Percentiles rank a stretch among this genome's conserved stretches.
Evolutionary conservation across 2,888 invertebrate species (phyloP).

Genomic region (Tortricodes alternella): DNA sequence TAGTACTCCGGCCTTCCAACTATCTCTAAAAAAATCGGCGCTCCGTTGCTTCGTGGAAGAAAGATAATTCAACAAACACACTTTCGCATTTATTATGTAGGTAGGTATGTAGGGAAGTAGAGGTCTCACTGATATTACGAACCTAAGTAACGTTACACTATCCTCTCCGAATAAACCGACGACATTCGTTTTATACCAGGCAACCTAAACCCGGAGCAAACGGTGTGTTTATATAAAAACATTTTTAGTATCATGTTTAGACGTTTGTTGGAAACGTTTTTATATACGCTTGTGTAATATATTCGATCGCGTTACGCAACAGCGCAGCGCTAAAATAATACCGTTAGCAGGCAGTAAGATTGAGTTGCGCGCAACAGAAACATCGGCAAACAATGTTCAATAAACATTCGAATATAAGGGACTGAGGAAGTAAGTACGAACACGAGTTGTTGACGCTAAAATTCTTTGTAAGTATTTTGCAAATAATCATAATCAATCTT

Average conservation of each 20-base stretch:
- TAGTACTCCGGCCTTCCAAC: no score
- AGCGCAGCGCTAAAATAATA: conserved; percentile 1
- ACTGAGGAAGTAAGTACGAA: not conserved
- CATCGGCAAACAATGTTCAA: not conserved
- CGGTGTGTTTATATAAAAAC: conserved; percentile 4
- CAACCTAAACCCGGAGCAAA: not conserved
- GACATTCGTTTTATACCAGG: not conserved
- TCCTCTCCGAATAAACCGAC: not conserved
- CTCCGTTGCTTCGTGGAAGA: no score
- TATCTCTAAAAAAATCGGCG: no score
- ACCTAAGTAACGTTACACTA: not conserved
- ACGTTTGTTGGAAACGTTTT: not conserved
- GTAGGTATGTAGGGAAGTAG: no score
- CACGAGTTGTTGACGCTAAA: not conserved
- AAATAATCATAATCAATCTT: no score
- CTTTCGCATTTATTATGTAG: no score
- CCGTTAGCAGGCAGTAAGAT: not conserved
- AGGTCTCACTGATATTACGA: not conserved
- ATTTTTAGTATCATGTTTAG: conserved; percentile 7
- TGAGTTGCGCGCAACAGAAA: not conserved
- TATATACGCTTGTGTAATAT: not conserved
- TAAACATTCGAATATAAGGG: not conserved
- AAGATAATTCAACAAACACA: no score
- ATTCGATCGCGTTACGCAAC: conserved; percentile 4
- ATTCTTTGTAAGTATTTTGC: not conserved